Conservation (phyloP, 2,888 invertebrate species). For the Hydrotaea cyrtoneurina region DNA sequence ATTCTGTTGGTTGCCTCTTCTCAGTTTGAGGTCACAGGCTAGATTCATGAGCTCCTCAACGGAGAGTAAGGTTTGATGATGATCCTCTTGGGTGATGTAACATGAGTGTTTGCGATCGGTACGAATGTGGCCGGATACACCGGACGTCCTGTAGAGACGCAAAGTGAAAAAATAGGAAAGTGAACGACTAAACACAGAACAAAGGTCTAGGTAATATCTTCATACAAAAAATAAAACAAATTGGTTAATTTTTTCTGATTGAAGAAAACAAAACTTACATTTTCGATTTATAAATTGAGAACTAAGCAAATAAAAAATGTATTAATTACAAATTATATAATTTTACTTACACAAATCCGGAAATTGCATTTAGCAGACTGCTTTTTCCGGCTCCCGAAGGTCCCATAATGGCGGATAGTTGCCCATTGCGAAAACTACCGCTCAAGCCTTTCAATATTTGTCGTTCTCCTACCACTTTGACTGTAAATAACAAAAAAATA, state of each 20-base stretch:
- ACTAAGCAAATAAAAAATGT: no score
- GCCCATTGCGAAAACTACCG: conserved; percentile 84
- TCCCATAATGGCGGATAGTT: conserved; percentile 86
- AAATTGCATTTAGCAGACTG: conserved; percentile 88
- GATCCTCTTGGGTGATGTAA: conserved; percentile 91
- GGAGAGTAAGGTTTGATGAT: conserved; percentile 87
- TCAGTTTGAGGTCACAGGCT: conserved; percentile 88
- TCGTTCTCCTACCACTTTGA: conserved; percentile 81
- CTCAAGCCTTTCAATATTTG: conserved; percentile 84
- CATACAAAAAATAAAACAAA: no score
- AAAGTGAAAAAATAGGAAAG: background rate
- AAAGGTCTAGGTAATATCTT: no score
- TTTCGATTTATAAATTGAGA: no score
- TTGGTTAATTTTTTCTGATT: no score
- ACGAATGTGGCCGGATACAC: conserved; percentile 85
- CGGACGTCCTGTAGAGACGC: conserved; percentile 84
- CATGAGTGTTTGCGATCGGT: conserved; percentile 89
- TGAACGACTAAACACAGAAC: background rate
- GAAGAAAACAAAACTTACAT: no score
- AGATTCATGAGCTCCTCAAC: conserved; percentile 90
- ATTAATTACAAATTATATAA: no score
- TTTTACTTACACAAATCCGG: conserved; percentile 87
- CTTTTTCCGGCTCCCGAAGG: conserved; percentile 89
- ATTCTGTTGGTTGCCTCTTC: conserved; percentile 71
- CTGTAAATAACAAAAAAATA: conserved; percentile 79